These are phyloP conservation scores for Bostrychus sinensis DNA, from an alignment of 2,113 vertebrate species.

Conservation along the genomic window DNA sequence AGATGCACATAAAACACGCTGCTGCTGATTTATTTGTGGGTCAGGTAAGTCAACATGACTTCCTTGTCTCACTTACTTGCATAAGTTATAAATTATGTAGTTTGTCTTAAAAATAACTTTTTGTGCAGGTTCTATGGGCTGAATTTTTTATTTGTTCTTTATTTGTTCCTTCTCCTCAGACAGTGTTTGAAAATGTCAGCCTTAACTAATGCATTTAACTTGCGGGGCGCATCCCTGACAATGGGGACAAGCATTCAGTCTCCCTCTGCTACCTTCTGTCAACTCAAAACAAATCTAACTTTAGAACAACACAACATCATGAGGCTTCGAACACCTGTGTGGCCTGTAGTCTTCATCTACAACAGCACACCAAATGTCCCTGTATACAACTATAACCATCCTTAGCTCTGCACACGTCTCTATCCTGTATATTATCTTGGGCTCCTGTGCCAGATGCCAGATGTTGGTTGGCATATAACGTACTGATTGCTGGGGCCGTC, in stretches of 20 bases:
- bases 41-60: background rate
- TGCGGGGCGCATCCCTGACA: no score
- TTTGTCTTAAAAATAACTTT: background rate
- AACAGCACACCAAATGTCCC: no score
- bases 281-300: no score
- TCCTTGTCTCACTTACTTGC: background rate
- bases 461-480: slow-evolving; percentile 12
- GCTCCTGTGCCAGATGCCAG: slow-evolving; percentile 1
- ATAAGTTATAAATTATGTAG: background rate
- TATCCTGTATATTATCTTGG: background rate
- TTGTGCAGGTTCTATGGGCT: background rate
- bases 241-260: no score
- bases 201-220: no score
- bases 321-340: background rate
- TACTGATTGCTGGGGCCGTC: slow-evolving; percentile 13
- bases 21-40: background rate
- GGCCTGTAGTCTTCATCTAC: background rate
- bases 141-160: background rate
- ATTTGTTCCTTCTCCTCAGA: background rate
- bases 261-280: no score
- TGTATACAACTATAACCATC: background rate
- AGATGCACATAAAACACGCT: background rate
- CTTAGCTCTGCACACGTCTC: background rate
- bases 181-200: background rate
- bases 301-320: no score